Base-by-base conservation (phyloP, 2,113 vertebrate genomes). In the Zosterops lateralis region DNA sequence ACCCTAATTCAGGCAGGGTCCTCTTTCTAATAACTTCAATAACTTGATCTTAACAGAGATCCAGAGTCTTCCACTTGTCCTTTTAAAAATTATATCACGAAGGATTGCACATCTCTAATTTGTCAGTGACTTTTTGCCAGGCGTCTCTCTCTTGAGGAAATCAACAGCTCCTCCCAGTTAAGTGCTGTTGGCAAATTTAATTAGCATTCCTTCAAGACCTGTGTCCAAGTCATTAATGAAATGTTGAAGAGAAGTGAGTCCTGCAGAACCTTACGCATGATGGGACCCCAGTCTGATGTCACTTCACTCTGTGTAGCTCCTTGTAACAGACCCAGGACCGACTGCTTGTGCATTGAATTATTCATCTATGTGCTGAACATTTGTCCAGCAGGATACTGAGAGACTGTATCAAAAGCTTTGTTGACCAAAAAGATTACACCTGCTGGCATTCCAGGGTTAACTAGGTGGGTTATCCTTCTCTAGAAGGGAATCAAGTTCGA, bases 61-160 rank as follows among this genome's bases (percentile, higher is more conserved):
- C 8, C 7, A 83, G 54, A 58, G 74, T n/a, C 28, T 14, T 1
- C 14, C 51, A 56, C 32, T 56, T 56, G 12, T 16, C 47, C 18
- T 73, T 51, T 40, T 34, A 14, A 40, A 71, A 9, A 48, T 56
- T 24, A 26, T 48, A 26, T 29, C 3, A 2, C 2, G 34, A 14
- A 5, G 11, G 10, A 26, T 12, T 56, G 6, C 7, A 21, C 14
- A 25, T 25, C 9, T n/a, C 6, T 48, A 42, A 25, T 34, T 79
- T 34, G 34, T 25, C 0, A 0, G 12, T 6, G 6, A 48, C 11
- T 64, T 54, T 62, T 53, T 54, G 15, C 40, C 0, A 1, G 8
- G 19, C 47, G 17, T 54, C 10, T 54, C 16, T 47, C 4, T 38
- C 20, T 20, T 7, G 9, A 44, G 6, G 29, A 25, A 40, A 48